A percentile compares a stretch with the other conserved stretches of the same genome.
These are phyloP conservation scores for Scophthalmus maximus DNA, from an alignment of 2,113 vertebrate species.

Conservation along the genomic window DNA sequence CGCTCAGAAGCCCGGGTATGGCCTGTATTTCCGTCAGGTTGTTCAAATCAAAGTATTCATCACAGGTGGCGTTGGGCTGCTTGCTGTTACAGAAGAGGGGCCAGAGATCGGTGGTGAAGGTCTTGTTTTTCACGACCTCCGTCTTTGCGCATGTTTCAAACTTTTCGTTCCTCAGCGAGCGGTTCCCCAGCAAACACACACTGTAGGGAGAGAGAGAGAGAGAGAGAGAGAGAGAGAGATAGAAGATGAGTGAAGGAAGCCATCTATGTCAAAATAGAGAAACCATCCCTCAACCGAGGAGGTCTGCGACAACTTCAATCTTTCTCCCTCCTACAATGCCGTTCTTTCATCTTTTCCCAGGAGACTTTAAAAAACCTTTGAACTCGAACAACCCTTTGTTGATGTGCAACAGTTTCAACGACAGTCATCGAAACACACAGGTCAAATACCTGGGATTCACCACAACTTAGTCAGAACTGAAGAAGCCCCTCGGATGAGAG, in stretches of 20 bases:
- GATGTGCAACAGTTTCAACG: no score
- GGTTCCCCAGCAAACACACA: constrained; percentile 92
- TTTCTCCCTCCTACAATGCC: no score
- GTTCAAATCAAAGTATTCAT: constrained; percentile 88
- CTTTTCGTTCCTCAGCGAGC: constrained; percentile 80
- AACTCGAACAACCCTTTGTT: no score
- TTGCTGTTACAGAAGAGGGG: constrained; percentile 83
- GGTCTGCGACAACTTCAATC: no score
- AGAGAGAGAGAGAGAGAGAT: background rate
- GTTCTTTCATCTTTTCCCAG: no score
- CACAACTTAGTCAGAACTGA: no score
- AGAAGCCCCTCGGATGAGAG: no score
- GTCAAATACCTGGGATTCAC: no score
- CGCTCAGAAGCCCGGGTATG: constrained; percentile 89
- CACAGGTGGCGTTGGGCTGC: constrained; percentile 80
- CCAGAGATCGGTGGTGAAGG: constrained; percentile 82
- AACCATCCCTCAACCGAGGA: no score
- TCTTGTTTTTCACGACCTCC: constrained; percentile 71
- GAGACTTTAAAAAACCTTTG: no score
- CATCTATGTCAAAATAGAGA: no score
- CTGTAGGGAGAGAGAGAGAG: constrained; percentile 66
- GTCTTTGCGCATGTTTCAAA: constrained; percentile 87
- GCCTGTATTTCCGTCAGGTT: constrained; percentile 89
- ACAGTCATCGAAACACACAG: no score
- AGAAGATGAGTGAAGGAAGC: background rate